Evolutionary conservation across 2,797 vertebrate genomes (phyloP), one percentile per base, ranked within the genome.

Genomic region (Acridotheres tristis): DNA sequence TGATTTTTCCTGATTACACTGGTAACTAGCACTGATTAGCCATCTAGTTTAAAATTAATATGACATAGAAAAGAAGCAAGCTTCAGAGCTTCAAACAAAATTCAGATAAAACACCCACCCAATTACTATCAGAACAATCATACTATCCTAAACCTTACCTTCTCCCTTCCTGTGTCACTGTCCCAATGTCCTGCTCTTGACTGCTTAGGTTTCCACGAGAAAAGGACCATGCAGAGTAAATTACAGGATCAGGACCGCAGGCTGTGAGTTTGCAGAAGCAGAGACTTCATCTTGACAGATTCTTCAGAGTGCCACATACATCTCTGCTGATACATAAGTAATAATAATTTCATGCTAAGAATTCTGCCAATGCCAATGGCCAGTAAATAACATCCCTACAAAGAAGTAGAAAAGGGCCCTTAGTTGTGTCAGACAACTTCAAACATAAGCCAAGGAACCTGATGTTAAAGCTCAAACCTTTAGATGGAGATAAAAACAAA

Each of bases 321-420:
- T 89, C 85, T 94, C 89, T 96, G 94, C 94, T 91, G 95, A 94
- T 55, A 95, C 83, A 96, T 78, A 97, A 95, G 89, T 96, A 89
- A 91, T 89, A 95, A 94, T 81, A 95, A 88, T 94, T 93, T 95
- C 90, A 94, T 82, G 91, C 95, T 84, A 96, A 78, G 87, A 95
- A 91, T 85, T 96, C 92, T 93, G 75, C 68, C 82, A 89, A 51
- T 42, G 87, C 23, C 67, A 92, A 63, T 19, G 79, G 62, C 79
- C 87, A 75, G 66, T 67, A 95, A 87, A 85, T 59, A 77, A 84
- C 42, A 87, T 40, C 75, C 65, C 72, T 55, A 83, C 20, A 83
- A 81, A 77, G 45, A 80, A 66, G 40, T 66, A 42, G 75, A 83
- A 87, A 83, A 68, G 12, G 62, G 76, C 29, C 38, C 40, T 89